A percentile compares a stretch with the other conserved stretches of the same genome.
Evolutionary conservation across 1,140 invertebrate species (phyloP).

Genomic region (Bombus balteatus): DNA sequence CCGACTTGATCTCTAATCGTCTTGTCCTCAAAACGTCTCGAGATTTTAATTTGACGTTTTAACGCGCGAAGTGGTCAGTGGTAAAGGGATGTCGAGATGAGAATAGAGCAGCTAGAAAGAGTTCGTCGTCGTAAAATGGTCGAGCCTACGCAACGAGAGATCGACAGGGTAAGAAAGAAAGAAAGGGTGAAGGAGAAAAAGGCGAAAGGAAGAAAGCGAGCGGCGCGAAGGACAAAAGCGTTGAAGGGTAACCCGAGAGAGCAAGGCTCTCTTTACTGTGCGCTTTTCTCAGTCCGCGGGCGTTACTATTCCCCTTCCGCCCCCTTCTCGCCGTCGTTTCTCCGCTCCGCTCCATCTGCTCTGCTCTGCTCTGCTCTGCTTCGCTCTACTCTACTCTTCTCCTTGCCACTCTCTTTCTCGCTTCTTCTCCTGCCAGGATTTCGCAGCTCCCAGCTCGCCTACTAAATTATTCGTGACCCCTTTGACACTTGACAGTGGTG

Average conservation of each 20-base stretch:
- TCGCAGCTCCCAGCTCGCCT: conserved; percentile 18
- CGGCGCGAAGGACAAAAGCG: conserved; percentile 59
- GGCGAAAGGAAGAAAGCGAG: conserved; percentile 13
- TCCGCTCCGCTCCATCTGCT: background rate
- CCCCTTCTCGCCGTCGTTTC: background rate
- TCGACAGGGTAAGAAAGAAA: too few relatives aligned
- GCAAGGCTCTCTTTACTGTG: conserved; percentile 31
- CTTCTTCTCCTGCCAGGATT: background rate
- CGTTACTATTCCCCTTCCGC: background rate
- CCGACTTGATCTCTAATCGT: conserved; percentile 46
- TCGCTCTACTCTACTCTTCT: background rate
- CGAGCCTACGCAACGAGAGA: background rate
- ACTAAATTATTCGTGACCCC: conserved; percentile 64
- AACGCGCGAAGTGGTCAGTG: conserved; percentile 63
- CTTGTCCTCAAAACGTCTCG: conserved; percentile 48
- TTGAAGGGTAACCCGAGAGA: conserved; percentile 54
- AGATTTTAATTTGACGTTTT: conserved; percentile 74
- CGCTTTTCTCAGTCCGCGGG: conserved; percentile 15
- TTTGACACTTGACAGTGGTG: conserved; percentile 64
- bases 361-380: background rate
- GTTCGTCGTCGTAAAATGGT: background rate
- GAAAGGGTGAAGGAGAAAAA: background rate
- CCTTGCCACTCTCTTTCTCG: background rate
- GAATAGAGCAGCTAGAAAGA: conserved; percentile 34
- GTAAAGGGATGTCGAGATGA: conserved; percentile 38